Conservation (phyloP, 92 coral and sea anemone genomes). For the Epizoanthus ramosus region DNA sequence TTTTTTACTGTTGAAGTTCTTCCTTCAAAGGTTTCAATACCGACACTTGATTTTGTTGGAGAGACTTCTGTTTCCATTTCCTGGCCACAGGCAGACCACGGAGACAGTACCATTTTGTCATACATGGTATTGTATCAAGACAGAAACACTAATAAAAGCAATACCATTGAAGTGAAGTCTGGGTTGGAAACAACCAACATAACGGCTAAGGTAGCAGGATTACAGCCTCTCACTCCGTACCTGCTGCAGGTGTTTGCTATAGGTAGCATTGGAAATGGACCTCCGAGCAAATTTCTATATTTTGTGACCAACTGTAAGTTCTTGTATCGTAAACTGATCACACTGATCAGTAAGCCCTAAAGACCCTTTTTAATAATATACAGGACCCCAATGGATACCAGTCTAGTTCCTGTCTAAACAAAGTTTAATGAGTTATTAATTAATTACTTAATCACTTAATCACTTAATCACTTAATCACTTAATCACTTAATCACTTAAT, state of each 20-base stretch:
- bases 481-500: too few species aligned
- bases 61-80: slow-evolving; percentile 1
- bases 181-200: not conserved
- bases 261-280: slow-evolving; percentile 9
- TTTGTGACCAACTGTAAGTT: slow-evolving; percentile 18
- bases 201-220: not conserved
- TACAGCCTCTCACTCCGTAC: slow-evolving; percentile 19
- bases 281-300: not conserved
- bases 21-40: not conserved
- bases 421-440: too few species aligned
- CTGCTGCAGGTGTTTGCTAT: not conserved
- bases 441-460: too few species aligned
- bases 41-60: slow-evolving; percentile 9
- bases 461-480: too few species aligned
- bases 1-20: not conserved
- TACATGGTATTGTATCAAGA: slow-evolving; percentile 1
- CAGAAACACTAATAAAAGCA: not conserved
- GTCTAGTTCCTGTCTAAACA: too few species aligned
- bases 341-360: too few species aligned
- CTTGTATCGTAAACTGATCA: too few species aligned
- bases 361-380: too few species aligned
- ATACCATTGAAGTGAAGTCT: not conserved
- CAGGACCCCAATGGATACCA: too few species aligned
- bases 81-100: not conserved
- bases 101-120: not conserved